These are phyloP conservation scores for Sander lucioperca DNA, from an alignment of 2,113 vertebrate genomes.

Conservation along the genomic window DNA sequence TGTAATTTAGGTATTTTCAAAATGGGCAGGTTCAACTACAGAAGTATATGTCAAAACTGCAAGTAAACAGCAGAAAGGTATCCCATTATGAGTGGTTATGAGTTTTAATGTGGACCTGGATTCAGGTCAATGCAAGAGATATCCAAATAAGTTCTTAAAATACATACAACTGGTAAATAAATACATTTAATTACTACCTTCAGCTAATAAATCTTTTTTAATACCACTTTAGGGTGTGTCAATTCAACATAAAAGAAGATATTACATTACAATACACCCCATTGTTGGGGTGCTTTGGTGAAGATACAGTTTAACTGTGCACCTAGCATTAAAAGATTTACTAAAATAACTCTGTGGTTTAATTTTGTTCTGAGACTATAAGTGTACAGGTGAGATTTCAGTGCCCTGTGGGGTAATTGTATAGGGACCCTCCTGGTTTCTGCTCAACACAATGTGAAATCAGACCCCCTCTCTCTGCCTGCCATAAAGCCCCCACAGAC, in stretches of 20 bases:
- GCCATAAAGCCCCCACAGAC: conserved; percentile 68
- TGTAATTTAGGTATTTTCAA: neutral
- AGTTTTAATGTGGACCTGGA: neutral
- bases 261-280: conserved; percentile 24
- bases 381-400: conserved; percentile 59
- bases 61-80: neutral
- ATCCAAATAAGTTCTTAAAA: neutral
- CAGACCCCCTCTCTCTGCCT: conserved; percentile 63
- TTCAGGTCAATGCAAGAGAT: neutral
- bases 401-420: conserved; percentile 53
- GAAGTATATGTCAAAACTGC: neutral
- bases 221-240: neutral
- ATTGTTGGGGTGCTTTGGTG: conserved; percentile 23
- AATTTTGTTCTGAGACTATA: conserved; percentile 22
- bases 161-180: neutral
- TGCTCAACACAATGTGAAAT: conserved; percentile 79
- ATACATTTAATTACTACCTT: neutral
- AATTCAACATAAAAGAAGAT: neutral
- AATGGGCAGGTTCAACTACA: neutral
- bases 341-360: conserved; percentile 63
- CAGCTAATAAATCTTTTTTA: neutral
- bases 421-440: conserved; percentile 72
- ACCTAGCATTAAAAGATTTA: conserved; percentile 52
- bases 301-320: conserved; percentile 26
- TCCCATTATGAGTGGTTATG: neutral